phyloP scores from a whole-genome alignment of 2,888 invertebrate genomes.

The Timandra comae region DNA sequence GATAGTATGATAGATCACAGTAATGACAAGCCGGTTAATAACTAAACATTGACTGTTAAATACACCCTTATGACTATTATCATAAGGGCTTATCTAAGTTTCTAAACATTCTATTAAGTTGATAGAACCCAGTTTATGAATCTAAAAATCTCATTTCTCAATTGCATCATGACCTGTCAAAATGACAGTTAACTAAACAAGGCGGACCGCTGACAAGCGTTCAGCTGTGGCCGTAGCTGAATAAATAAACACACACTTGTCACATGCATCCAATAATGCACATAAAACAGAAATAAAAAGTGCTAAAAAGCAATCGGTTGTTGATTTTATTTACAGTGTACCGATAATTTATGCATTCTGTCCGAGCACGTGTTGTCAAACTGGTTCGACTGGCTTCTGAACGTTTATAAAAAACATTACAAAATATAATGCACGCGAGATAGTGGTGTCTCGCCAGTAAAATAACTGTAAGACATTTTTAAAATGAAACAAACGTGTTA shows the following conservation, averaged over 20 bases:
- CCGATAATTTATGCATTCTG: constrained; percentile 20
- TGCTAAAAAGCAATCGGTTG: constrained; percentile 12
- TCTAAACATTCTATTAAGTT: too few species aligned
- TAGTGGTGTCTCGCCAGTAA: too few species aligned
- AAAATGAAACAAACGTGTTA: too few species aligned
- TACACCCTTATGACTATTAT: too few species aligned
- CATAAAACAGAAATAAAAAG: constrained; percentile 10
- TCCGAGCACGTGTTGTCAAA: constrained; percentile 6
- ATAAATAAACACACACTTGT: constrained; percentile 19
- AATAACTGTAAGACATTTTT: too few species aligned
- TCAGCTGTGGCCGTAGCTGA: constrained; percentile 6
- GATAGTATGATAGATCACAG: too few species aligned
- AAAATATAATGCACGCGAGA: too few species aligned
- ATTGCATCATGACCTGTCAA: constrained; percentile 24
- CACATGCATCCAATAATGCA: constrained; percentile 14
- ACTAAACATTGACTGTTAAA: too few species aligned
- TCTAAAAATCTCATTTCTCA: neutral
- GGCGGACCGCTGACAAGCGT: constrained; percentile 16
- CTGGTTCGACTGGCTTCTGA: neutral
- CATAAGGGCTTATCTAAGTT: too few species aligned
- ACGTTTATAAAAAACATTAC: constrained; percentile 10
- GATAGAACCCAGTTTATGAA: neutral
- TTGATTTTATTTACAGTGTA: constrained; percentile 13
- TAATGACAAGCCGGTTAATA: too few species aligned
- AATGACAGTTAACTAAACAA: constrained; percentile 59